Conservation (phyloP, 2,888 invertebrate genomes). For the Latrodectus hesperus region DNA sequence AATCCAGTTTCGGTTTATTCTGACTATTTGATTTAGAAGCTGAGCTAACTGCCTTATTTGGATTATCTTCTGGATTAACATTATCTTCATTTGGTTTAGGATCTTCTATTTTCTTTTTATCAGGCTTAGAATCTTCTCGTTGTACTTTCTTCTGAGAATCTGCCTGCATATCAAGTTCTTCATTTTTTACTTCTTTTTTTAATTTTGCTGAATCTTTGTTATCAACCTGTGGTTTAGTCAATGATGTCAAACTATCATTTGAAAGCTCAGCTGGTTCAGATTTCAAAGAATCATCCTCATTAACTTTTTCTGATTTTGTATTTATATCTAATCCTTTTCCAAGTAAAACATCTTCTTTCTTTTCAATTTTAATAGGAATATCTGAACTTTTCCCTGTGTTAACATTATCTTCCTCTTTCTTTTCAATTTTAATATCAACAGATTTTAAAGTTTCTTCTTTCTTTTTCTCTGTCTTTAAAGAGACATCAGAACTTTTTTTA, state of each 20-base stretch:
- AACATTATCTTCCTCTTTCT: slow-evolving; percentile 23
- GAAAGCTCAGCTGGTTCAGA: slow-evolving; percentile 25
- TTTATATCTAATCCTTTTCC: not conserved
- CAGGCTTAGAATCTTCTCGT: slow-evolving; percentile 36
- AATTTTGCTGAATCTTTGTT: slow-evolving; percentile 6
- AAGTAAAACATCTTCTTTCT: not conserved
- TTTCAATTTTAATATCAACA: slow-evolving; percentile 14
- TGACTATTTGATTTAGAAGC: slow-evolving; percentile 18
- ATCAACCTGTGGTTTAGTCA: slow-evolving; percentile 36
- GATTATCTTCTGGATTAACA: slow-evolving; percentile 30
- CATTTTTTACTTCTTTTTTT: slow-evolving; percentile 29
- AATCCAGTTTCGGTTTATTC: slow-evolving; percentile 44
- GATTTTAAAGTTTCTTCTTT: slow-evolving; percentile 14
- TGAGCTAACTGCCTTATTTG: slow-evolving; percentile 8
- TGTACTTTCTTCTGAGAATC: slow-evolving; percentile 28
- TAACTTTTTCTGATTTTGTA: slow-evolving; percentile 8
- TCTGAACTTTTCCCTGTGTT: slow-evolving; percentile 10
- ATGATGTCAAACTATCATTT: slow-evolving; percentile 8
- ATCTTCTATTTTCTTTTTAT: slow-evolving; percentile 41
- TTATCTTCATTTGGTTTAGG: slow-evolving; percentile 20
- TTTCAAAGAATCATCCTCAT: slow-evolving; percentile 71
- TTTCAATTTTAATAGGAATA: slow-evolving; percentile 6
- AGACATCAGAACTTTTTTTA: slow-evolving; percentile 2
- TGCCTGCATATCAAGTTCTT: slow-evolving; percentile 22
- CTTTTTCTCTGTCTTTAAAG: slow-evolving; percentile 15